phyloP scores from a whole-genome alignment of 1,140 invertebrate species.

The Drosophila takahashii region DNA sequence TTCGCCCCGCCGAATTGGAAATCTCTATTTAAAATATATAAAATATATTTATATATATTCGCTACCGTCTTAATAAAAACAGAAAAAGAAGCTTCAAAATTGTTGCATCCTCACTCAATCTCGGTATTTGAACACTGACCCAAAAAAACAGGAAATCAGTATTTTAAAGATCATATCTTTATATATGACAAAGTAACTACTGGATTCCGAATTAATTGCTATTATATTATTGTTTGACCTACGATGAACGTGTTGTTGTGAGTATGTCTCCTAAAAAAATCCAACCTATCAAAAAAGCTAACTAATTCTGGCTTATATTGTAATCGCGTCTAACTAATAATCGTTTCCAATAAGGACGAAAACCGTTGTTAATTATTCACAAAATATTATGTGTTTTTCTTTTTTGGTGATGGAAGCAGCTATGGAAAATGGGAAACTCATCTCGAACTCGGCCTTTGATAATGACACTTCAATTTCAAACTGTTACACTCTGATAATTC shows the following conservation, averaged over 20 bases:
- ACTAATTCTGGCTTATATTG: conserved; percentile 57
- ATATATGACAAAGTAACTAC: conserved; percentile 82
- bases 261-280: conserved; percentile 39
- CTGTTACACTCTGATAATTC: conserved; percentile 38
- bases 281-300: conserved; percentile 71
- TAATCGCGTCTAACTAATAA: conserved; percentile 74
- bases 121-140: conserved; percentile 62
- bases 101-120: conserved; percentile 52
- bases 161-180: conserved; percentile 76
- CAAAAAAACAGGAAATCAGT: conserved; percentile 75
- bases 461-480: conserved; percentile 21
- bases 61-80: conserved; percentile 32
- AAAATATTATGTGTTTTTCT: conserved; percentile 20
- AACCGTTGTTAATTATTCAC: conserved; percentile 62
- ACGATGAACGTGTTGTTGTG: conserved; percentile 34
- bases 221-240: conserved; percentile 50
- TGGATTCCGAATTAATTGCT: conserved; percentile 69
- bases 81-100: conserved; percentile 54
- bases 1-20: conserved; percentile 43
- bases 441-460: conserved; percentile 9
- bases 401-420: conserved; percentile 31
- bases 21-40: conserved; percentile 73
- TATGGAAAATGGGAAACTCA: conserved; percentile 31
- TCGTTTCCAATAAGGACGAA: conserved; percentile 78
- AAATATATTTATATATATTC: conserved; percentile 54